Base-by-base conservation (phyloP, 2,113 vertebrate genomes). In the Strigops habroptila region DNA sequence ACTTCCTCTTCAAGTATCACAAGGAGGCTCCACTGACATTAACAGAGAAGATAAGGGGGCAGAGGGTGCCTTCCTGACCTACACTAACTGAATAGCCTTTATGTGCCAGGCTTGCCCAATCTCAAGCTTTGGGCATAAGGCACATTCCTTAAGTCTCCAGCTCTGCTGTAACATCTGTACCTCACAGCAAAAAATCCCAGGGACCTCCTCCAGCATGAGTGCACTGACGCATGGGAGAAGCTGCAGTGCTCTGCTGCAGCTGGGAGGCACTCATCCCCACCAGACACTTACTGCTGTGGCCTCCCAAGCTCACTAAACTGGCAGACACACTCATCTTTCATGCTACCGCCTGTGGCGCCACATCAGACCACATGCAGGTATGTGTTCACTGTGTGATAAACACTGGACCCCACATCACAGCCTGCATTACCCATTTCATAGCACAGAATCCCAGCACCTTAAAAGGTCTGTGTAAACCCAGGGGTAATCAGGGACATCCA, bases 321-420 rank as follows among this genome's bases (percentile, higher is more conserved):
- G 31, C 64, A 93, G 24, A 62, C 27, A 48, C 1, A 1, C 19
- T 16, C 39, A 35, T 9, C 44, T 41, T 33, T 22, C 18, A 33
- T 2, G 7, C 27, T 18, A 12, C 12, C 0, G 0, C 48, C 64
- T 25, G n/a, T 1, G 0, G 1, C 33, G 14, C 68, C 22, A 7
- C 0, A 10, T 35, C 57, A 62, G 46, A 39, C 39, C 41, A 46
- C 31, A 8, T 0, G 6, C 39, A 53, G 25, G 14, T 16, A 18
- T 28, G 41, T 24, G 27, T 7, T 60, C 37, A 6, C 41, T 28
- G 39, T 1, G 14, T 25, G 33, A 74, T 37, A 77, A 39, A 44
- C 5, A 14, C 31, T 3, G 10, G 44, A 43, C 22, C 14, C 28
- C 18, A 0, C 18, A 13, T 5, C 41, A 14, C 1, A 13, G 30